Evolutionary conservation across 2,888 invertebrate genomes (phyloP).

Genomic region (Chydorus sphaericus): DNA sequence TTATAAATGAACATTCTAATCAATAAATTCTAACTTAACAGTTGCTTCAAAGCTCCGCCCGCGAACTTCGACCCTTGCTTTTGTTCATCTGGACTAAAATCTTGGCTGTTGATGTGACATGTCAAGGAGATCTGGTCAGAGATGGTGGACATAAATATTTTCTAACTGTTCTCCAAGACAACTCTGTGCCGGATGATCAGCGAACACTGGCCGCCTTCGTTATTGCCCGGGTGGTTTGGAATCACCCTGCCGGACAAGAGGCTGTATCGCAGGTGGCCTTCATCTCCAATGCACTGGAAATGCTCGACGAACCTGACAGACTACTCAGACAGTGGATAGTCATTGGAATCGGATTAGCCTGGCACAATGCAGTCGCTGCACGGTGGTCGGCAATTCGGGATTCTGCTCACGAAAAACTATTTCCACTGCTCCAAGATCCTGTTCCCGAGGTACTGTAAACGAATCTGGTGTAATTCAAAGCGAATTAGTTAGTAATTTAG

Average conservation of each 20-base stretch:
- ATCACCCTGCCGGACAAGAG: conserved; percentile 75
- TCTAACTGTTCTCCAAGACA: conserved; percentile 76
- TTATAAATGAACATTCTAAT: not conserved
- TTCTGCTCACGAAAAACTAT: conserved; percentile 90
- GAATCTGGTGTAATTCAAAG: not conserved
- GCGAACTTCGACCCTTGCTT: conserved; percentile 77
- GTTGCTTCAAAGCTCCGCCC: conserved; percentile 81
- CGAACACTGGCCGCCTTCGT: conserved; percentile 91
- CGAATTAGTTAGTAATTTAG: not conserved
- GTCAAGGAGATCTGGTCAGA: conserved; percentile 85
- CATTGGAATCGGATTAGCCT: conserved; percentile 75
- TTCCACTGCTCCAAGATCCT: conserved; percentile 57
- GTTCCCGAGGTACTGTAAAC: conserved; percentile 59
- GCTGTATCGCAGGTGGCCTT: conserved; percentile 61
- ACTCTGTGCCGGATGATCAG: conserved; percentile 64
- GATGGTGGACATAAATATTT: conserved; percentile 92
- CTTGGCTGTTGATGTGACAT: conserved; percentile 84
- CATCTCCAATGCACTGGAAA: conserved; percentile 12
- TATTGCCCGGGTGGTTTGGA: conserved; percentile 79
- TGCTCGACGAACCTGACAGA: conserved; percentile 17
- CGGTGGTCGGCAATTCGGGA: conserved; percentile 92
- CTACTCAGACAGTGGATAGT: conserved; percentile 71
- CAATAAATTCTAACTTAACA: not conserved
- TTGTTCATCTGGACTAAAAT: conserved; percentile 99
- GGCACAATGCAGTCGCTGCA: conserved; percentile 76